Base-by-base conservation (phyloP, 2,888 invertebrate species). In the Pheosia gnoma region DNA sequence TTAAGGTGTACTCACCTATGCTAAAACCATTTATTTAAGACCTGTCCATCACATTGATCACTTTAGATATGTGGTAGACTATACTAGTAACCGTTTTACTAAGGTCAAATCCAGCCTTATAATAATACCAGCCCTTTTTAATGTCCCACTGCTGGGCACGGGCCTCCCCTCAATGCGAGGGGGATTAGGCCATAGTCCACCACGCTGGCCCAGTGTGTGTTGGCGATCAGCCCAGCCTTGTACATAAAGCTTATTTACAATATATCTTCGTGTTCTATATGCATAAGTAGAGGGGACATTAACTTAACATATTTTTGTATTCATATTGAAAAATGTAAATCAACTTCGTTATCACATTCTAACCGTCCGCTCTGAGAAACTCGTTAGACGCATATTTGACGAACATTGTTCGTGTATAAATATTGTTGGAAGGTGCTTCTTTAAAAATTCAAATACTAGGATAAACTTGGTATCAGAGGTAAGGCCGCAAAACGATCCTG, bases 391-490 rank as follows among this genome's bases (percentile, higher is more conserved):
- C 70, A 79, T 81, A 80, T 82, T 82, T 75, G 72, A 78, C 70
- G 72, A 75, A 75, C 70, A 78, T 75, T 78, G 80, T 77, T 71
- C 70, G 66, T 68, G 65, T 63, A 72, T 74, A 81, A 80, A 71
- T 72, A 69, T 74, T 62, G 70, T 68, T 70, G 74, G 75, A 74
- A 77, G 75, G 72, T 70, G 62, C 70, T 81, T 80, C 83, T 84
- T 85, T 82, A 85, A 84, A 85, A 85, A 83, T 85, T 84, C 81
- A 85, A 83, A 83, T 79, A 75, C 69, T 70, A 77, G 74, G 75
- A 78, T 79, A 69, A 78, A 76, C 67, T 71, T 64, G 66, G 64
- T 68, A 67, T 62, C 63, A 66, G 70, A 74, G 76, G 77, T 72
- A 76, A 67, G 65, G 68, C 70, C 75, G 71, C 75, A 74, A 78